Conservation (phyloP, 1,140 invertebrate species). For the Himalopsyche phryganea region DNA sequence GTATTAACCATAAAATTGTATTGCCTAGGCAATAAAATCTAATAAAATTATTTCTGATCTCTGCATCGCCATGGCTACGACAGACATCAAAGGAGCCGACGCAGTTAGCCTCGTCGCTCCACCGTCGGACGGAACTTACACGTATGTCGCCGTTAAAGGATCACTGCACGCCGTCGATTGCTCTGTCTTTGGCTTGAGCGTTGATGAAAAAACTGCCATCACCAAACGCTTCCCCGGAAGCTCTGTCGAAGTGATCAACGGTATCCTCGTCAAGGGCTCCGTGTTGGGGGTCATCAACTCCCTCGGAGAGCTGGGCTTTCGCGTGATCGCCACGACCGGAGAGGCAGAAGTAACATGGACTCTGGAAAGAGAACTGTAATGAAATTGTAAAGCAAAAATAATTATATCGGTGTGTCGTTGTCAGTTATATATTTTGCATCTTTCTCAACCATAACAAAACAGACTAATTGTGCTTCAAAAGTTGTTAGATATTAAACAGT, state of each 20-base stretch:
- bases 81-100: slow-evolving; percentile 5
- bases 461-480: slow-evolving; percentile 2
- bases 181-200: slow-evolving; percentile 68
- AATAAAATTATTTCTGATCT: too few relatives aligned
- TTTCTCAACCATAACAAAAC: neutral
- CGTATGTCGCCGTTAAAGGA: slow-evolving; percentile 73
- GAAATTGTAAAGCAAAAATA: neutral
- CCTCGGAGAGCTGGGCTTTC: slow-evolving; percentile 70
- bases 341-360: slow-evolving; percentile 80
- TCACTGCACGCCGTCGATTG: slow-evolving; percentile 69
- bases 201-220: slow-evolving; percentile 64
- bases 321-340: slow-evolving; percentile 70
- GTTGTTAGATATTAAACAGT: neutral
- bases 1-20: neutral
- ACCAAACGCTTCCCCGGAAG: slow-evolving; percentile 63
- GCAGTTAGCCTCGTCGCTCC: slow-evolving; percentile 17
- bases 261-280: slow-evolving; percentile 62
- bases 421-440: neutral
- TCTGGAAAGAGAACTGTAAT: slow-evolving; percentile 67
- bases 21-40: neutral
- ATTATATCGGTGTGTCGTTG: neutral
- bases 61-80: neutral
- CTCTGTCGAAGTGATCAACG: slow-evolving; percentile 59
- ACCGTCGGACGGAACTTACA: slow-evolving; percentile 52
- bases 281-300: slow-evolving; percentile 67